These are phyloP conservation scores for Rhodophaea formosa DNA, from an alignment of 2,888 invertebrate genomes.

Conservation along the genomic window DNA sequence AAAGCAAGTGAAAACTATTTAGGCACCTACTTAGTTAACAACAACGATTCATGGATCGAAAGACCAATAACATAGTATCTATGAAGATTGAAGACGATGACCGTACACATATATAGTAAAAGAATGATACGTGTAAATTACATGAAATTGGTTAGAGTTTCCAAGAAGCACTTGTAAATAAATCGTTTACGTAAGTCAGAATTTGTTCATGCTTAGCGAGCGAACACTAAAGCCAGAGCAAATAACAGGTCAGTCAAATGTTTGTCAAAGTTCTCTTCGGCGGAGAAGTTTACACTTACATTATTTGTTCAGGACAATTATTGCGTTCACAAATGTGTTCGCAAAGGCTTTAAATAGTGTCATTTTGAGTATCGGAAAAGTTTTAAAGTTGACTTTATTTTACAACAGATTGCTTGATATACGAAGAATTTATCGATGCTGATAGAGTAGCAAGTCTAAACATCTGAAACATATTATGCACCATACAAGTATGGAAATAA, in stretches of 20 bases:
- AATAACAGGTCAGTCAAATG: conserved; percentile 32
- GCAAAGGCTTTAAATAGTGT: background rate
- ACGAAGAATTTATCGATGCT: too few relatives aligned
- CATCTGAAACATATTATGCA: too few relatives aligned
- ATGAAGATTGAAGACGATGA: background rate
- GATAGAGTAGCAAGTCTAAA: too few relatives aligned
- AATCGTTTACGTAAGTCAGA: conserved; percentile 34
- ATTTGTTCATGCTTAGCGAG: conserved; percentile 32
- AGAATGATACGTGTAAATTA: conserved; percentile 19
- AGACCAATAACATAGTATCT: background rate
- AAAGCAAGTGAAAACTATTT: too few relatives aligned
- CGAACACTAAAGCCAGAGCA: conserved; percentile 32
- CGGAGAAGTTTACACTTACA: conserved; percentile 9
- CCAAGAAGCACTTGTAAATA: conserved; percentile 30
- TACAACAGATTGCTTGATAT: too few relatives aligned
- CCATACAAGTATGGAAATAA: too few relatives aligned
- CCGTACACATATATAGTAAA: background rate
- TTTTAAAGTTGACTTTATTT: too few relatives aligned
- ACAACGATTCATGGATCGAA: background rate
- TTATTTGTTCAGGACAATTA: conserved; percentile 13
- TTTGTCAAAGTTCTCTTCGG: conserved; percentile 19
- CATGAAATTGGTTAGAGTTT: conserved; percentile 33
- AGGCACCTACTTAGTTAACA: background rate
- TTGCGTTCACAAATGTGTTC: background rate
- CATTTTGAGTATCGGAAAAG: background rate